These are phyloP conservation scores for Athene cunicularia DNA, from an alignment of 2,113 vertebrate species.

Conservation along the genomic window DNA sequence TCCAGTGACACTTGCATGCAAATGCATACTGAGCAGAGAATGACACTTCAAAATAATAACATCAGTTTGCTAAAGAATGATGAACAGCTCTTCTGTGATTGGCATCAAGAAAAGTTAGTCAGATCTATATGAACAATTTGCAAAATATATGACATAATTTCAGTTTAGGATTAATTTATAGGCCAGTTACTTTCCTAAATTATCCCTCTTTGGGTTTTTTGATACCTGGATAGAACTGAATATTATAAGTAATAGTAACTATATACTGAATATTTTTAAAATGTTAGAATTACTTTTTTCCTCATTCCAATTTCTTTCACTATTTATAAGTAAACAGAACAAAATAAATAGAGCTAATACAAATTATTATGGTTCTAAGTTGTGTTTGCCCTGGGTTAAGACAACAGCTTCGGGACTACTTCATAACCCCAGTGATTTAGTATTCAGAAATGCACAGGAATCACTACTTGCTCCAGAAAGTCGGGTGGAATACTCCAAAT, in stretches of 20 bases:
- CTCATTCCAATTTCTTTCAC: not conserved
- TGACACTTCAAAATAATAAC: not conserved
- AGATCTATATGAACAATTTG: not conserved
- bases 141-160: not conserved
- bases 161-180: not conserved
- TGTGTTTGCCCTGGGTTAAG: not conserved
- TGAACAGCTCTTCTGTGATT: not conserved
- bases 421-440: not conserved
- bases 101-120: not conserved
- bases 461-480: not conserved
- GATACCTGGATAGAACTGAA: not conserved
- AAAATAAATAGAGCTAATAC: not conserved
- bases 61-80: not conserved
- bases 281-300: not conserved
- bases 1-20: not conserved
- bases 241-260: not conserved
- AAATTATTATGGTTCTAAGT: not conserved
- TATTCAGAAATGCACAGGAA: not conserved
- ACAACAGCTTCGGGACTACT: not conserved
- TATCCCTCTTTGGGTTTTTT: not conserved
- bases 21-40: not conserved
- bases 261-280: not conserved
- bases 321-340: not conserved
- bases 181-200: not conserved
- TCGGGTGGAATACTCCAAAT: not conserved